Percentiles rank a stretch among this genome's conserved stretches.
Conservation (phyloP, 1,140 invertebrate species). For the Nebria ingens region DNA sequence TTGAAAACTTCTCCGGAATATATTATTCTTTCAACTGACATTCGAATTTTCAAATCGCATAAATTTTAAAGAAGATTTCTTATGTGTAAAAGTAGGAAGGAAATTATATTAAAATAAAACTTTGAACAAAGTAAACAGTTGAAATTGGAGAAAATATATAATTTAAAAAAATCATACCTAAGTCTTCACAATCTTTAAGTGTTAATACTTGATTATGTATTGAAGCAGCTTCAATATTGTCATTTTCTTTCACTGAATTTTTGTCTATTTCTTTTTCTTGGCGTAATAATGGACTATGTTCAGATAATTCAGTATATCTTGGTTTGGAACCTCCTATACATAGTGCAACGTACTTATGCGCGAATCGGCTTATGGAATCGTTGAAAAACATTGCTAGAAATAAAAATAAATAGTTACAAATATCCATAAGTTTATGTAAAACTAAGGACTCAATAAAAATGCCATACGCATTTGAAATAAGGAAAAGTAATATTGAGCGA, state of each 20-base stretch:
- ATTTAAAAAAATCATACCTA: slow-evolving; percentile 21
- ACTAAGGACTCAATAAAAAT: too few relatives aligned
- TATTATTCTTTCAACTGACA: too few relatives aligned
- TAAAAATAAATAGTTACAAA: not conserved
- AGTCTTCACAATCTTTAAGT: slow-evolving; percentile 31
- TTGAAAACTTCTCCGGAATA: too few relatives aligned
- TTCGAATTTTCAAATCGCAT: too few relatives aligned
- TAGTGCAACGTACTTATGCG: slow-evolving; percentile 23
- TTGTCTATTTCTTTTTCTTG: slow-evolving; percentile 16
- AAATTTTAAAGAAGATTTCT: too few relatives aligned
- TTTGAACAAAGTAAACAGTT: slow-evolving; percentile 2
- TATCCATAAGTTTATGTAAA: slow-evolving; percentile 4
- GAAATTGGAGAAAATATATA: too few relatives aligned
- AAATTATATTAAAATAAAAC: too few relatives aligned
- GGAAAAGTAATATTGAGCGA: too few relatives aligned
- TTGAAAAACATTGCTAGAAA: slow-evolving; percentile 35
- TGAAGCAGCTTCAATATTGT: not conserved
- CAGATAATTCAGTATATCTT: slow-evolving; percentile 28
- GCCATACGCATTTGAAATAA: too few relatives aligned
- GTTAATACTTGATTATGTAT: slow-evolving; percentile 26
- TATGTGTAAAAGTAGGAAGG: too few relatives aligned
- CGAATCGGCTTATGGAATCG: slow-evolving; percentile 21
- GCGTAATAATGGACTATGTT: slow-evolving; percentile 26
- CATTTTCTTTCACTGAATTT: slow-evolving; percentile 16
- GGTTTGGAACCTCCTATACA: slow-evolving; percentile 21